A percentile compares a stretch with the other conserved stretches of the same genome.
phyloP scores from a whole-genome alignment of 2,113 vertebrate species.

The Paradoxurus hermaphroditus region DNA sequence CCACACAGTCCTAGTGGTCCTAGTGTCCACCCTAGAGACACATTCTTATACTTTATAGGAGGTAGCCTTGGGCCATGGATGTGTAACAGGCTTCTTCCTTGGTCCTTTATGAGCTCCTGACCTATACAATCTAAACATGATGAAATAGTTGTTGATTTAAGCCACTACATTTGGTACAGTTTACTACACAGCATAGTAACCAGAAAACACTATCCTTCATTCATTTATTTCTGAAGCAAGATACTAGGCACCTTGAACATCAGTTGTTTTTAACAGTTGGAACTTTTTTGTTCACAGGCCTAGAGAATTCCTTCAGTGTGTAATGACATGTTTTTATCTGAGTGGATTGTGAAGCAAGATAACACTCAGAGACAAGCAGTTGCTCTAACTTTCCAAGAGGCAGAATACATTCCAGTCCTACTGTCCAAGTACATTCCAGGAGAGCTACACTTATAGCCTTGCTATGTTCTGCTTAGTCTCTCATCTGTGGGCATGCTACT shows the following conservation, averaged over 20 bases:
- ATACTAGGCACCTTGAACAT: background rate
- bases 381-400: background rate
- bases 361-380: background rate
- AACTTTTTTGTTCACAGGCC: background rate
- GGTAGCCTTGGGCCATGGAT: background rate
- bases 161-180: background rate
- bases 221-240: background rate
- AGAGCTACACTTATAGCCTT: background rate
- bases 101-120: background rate
- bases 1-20: background rate
- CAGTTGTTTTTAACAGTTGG: background rate
- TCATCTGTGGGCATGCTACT: background rate
- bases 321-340: background rate
- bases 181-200: background rate
- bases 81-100: background rate
- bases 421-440: fast-evolving
- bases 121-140: background rate
- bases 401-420: no score
- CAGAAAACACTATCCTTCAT: background rate
- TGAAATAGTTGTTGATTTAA: background rate
- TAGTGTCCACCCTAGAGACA: background rate
- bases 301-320: background rate
- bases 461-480: background rate
- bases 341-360: background rate
- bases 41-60: background rate